Evolutionary conservation across 2,888 invertebrate species (phyloP).

Genomic region (Caenorhabditis sinica): DNA sequence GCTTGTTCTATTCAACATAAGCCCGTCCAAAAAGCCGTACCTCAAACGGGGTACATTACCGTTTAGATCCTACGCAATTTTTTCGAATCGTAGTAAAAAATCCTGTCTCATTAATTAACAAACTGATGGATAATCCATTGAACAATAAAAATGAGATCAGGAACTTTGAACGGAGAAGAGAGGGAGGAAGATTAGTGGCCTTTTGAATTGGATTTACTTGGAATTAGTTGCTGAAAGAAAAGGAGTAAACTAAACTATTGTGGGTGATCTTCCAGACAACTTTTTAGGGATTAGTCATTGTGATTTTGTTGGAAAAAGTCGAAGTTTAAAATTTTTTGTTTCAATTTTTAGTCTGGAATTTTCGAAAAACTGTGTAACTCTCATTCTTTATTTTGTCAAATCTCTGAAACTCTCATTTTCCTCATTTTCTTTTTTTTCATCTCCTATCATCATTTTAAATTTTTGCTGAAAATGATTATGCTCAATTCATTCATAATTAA

Average conservation of each 20-base stretch:
- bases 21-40: too few relatives aligned
- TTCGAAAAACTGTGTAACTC: too few relatives aligned
- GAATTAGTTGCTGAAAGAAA: constrained; percentile 3
- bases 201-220: constrained; percentile 11
- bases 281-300: constrained; percentile 2
- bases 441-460: background rate
- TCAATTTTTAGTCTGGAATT: background rate
- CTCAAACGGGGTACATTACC: too few relatives aligned
- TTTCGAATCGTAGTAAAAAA: too few relatives aligned
- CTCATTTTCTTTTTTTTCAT: background rate
- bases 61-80: too few relatives aligned
- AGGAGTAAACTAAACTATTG: constrained; percentile 1
- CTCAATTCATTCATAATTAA: constrained; percentile 19
- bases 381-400: too few relatives aligned
- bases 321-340: background rate
- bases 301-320: background rate
- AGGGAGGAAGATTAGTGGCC: background rate
- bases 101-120: too few relatives aligned
- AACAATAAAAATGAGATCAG: constrained; percentile 2
- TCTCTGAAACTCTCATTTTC: background rate
- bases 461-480: background rate
- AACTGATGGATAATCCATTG: too few relatives aligned
- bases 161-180: background rate
- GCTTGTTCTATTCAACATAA: too few relatives aligned
- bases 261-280: background rate